Evolutionary conservation across 2,797 vertebrate genomes (phyloP).

Genomic region (Naso thynnoides): DNA sequence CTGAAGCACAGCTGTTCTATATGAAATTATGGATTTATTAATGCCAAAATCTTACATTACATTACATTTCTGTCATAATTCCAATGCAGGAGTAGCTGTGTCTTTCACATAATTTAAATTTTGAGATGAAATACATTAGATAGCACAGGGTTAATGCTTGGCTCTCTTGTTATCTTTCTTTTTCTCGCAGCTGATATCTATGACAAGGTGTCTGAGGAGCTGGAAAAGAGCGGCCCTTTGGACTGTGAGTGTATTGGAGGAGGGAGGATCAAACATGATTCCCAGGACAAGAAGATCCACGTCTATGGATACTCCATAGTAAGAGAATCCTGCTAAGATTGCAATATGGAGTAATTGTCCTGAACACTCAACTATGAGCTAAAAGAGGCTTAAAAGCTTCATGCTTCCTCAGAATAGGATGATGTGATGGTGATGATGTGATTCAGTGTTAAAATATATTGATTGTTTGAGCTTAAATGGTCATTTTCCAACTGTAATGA

Average conservation of each 20-base stretch:
- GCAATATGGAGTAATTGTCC: neutral
- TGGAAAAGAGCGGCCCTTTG: constrained; percentile 85
- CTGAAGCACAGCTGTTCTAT: neutral
- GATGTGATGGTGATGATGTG: neutral
- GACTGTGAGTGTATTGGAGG: constrained; percentile 94
- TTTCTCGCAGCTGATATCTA: constrained; percentile 92
- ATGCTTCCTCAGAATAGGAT: neutral
- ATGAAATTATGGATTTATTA: neutral
- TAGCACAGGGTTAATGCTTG: neutral
- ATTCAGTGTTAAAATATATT: neutral
- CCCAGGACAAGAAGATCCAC: constrained; percentile 89
- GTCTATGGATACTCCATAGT: constrained; percentile 98
- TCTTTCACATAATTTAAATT: neutral
- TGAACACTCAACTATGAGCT: neutral
- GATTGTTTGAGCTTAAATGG: neutral
- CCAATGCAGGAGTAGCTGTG: neutral
- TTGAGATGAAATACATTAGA: neutral
- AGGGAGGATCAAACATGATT: constrained; percentile 91
- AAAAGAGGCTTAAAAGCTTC: neutral
- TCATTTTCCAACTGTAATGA: neutral
- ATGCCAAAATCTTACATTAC: neutral
- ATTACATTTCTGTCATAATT: neutral
- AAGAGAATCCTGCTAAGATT: constrained; percentile 41
- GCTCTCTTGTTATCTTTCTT: neutral
- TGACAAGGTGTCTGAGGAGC: constrained; percentile 88